A percentile compares a stretch with the other conserved stretches of the same genome.
phyloP scores from a whole-genome alignment of 2,797 vertebrate genomes.

The Notoglanidium macrostoma region DNA sequence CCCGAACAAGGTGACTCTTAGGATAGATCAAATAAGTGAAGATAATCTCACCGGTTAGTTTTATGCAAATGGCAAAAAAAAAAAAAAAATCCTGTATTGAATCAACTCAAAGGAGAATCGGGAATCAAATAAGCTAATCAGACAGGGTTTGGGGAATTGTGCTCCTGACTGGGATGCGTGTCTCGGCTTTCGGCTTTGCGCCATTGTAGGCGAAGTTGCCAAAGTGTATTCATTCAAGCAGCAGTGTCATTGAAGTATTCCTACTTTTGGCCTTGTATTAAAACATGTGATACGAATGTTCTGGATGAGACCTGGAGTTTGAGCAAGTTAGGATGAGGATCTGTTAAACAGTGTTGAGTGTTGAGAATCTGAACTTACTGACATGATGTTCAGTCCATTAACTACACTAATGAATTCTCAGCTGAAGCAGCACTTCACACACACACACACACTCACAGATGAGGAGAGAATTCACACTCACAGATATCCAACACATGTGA shows the following conservation, averaged over 20 bases:
- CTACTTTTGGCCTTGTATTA: constrained; percentile 34
- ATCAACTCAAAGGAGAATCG: constrained; percentile 82
- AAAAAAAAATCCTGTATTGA: constrained; percentile 71
- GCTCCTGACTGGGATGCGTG: constrained; percentile 67
- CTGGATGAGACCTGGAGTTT: constrained; percentile 48
- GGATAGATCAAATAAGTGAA: constrained; percentile 85
- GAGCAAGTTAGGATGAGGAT: constrained; percentile 34
- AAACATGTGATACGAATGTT: constrained; percentile 27
- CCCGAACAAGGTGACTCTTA: constrained; percentile 85
- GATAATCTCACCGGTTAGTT: constrained; percentile 85
- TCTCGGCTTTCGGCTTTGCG: constrained; percentile 66
- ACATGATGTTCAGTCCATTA: constrained; percentile 46
- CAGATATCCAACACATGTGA: constrained; percentile 65
- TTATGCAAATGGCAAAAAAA: constrained; percentile 80
- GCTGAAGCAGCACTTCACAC: constrained; percentile 62
- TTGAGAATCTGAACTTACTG: constrained; percentile 20
- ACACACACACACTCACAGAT: constrained; percentile 70
- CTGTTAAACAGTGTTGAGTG: constrained; percentile 36
- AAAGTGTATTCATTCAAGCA: constrained; percentile 75
- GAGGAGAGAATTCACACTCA: constrained; percentile 64
- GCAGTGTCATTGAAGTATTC: constrained; percentile 65
- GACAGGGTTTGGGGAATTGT: constrained; percentile 76
- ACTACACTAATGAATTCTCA: constrained; percentile 70
- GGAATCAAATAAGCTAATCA: constrained; percentile 83
- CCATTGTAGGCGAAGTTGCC: constrained; percentile 70